These are phyloP conservation scores for Lepus europaeus DNA, from an alignment of 2,113 vertebrate species.

Conservation along the genomic window DNA sequence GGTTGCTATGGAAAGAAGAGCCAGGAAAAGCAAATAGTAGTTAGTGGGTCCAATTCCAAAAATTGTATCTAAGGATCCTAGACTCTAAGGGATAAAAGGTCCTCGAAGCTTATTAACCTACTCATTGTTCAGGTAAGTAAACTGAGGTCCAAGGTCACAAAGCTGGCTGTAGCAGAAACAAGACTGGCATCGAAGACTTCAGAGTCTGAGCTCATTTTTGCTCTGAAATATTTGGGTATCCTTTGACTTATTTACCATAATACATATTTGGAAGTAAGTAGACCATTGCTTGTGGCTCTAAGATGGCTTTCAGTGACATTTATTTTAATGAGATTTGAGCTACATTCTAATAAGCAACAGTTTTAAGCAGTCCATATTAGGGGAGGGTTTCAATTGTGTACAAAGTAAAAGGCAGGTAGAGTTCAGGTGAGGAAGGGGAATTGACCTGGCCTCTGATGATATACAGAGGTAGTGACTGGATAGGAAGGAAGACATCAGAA, in stretches of 20 bases:
- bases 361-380: not conserved
- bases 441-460: not conserved
- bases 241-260: not conserved
- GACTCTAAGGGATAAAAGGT: not conserved
- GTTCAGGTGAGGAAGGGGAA: not conserved
- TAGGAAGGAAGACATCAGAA: slow-evolving; percentile 46
- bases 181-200: not conserved
- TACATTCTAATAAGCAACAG: not conserved
- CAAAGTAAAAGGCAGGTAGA: not conserved
- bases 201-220: not conserved
- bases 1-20: not conserved
- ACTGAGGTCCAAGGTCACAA: not conserved
- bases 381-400: not conserved
- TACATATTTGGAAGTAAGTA: slow-evolving; percentile 33
- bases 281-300: not conserved
- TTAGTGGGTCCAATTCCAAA: not conserved
- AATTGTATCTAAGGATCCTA: not conserved
- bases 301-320: not conserved
- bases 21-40: not conserved
- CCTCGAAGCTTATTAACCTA: not conserved
- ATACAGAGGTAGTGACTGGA: not conserved
- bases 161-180: not conserved
- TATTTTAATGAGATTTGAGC: slow-evolving; percentile 13
- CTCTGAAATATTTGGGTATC: not conserved
- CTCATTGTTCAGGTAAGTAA: not conserved